phyloP scores from a whole-genome alignment of 2,797 vertebrate genomes.

The Triplophysa bombifrons region DNA sequence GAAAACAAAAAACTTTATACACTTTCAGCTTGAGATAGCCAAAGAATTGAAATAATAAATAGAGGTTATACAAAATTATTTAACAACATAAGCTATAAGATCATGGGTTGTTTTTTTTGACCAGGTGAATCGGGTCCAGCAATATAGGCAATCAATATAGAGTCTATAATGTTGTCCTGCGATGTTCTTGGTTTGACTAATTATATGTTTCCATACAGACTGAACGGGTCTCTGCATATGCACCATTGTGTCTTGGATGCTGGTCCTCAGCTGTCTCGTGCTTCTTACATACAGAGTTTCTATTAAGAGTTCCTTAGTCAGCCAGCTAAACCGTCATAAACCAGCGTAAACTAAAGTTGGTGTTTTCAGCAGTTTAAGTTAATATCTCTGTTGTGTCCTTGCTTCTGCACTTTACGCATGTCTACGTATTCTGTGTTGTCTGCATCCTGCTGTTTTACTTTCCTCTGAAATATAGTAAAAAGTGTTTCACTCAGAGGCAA shows the following conservation, averaged over 20 bases:
- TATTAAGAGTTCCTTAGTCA: neutral
- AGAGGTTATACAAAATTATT: neutral
- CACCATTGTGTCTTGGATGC: neutral
- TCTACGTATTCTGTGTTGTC: slow-evolving; percentile 54
- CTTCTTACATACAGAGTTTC: neutral
- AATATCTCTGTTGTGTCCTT: slow-evolving; percentile 37
- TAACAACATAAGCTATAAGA: neutral
- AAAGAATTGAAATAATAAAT: neutral
- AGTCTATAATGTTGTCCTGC: neutral
- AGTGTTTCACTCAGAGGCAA: neutral
- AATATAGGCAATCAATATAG: neutral
- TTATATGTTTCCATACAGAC: neutral
- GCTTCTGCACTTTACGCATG: slow-evolving; percentile 52
- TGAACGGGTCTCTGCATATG: neutral
- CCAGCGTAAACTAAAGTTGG: neutral
- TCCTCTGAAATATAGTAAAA: slow-evolving; percentile 42
- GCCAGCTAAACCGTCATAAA: neutral
- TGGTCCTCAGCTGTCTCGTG: neutral
- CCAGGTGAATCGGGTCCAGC: too few relatives aligned
- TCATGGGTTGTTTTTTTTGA: neutral
- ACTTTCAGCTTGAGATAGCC: slow-evolving; percentile 2
- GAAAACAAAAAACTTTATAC: neutral
- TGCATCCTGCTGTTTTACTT: slow-evolving; percentile 1
- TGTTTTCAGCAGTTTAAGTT: slow-evolving; percentile 51
- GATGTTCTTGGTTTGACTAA: neutral